Base-by-base conservation (phyloP, 2,888 invertebrate species). In the Leptopilina syphax region DNA sequence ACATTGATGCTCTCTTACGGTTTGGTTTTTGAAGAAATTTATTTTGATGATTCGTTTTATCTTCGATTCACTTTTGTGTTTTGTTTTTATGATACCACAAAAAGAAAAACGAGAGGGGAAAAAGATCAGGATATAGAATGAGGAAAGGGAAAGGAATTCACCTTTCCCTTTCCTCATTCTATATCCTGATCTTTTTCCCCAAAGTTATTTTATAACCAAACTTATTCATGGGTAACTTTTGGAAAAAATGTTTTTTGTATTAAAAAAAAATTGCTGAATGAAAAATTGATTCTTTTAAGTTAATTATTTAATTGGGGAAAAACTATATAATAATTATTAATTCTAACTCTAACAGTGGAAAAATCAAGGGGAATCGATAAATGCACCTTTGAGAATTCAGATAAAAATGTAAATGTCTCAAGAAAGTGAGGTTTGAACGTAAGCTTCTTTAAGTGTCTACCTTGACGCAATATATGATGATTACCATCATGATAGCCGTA, bases 11-110 rank as follows among this genome's bases (percentile, higher is more conserved):
- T 34, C 34, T 34, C n/a, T 57, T n/a, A 67, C 24, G 67, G 78
- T 67, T 24, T 63, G 44, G 68, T 68, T 78, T 34, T 70, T 70
- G 47, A 65, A 68, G 78, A 78, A 78, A 76, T 79, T 70, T 65
- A 70, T 65, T 18, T 79, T 77, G 81, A 83, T 79, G 82, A 84
- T 83, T 84, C 82, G 83, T 83, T 70, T 50, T 34, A 34, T 70
- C 70, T 70, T 70, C 12, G 50, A 8, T 50, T 34, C 57, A 34
- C 57, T 73, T 57, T 73, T 73, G 27, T 57, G 13, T 73, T 73
- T 73, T 34, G n/a, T 73, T 73, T 73, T 73, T 73, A 57, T 73
- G 73, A 57, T 73, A 13, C 0, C 54, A 34, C 27, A 73, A 73
- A 57, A 73, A 44, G 7, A 44, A 44, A 73, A 9, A 41, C 12